Percentiles rank a stretch among this genome's conserved stretches.
phyloP scores from a whole-genome alignment of 2,888 invertebrate species.

The Eupithecia centaureata region DNA sequence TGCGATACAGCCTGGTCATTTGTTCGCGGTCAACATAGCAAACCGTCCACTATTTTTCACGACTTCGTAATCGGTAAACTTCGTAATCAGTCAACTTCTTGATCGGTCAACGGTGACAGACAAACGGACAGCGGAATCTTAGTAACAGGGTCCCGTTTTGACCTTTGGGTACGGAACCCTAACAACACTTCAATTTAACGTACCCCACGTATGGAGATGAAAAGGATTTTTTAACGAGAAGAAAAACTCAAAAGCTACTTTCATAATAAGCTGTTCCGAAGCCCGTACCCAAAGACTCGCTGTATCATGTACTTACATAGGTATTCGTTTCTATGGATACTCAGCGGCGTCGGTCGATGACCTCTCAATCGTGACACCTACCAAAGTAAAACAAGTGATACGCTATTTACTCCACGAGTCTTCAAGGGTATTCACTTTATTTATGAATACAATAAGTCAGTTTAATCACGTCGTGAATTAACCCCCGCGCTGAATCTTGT shows the following conservation, averaged over 20 bases:
- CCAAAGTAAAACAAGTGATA: constrained; percentile 69
- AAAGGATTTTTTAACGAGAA: constrained; percentile 58
- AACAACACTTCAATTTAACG: constrained; percentile 21
- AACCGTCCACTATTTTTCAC: no score
- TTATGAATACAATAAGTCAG: constrained; percentile 43
- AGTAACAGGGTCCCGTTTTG: no score
- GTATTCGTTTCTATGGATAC: constrained; percentile 73
- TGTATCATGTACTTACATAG: constrained; percentile 62
- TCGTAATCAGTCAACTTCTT: no score
- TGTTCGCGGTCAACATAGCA: no score
- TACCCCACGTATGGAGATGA: constrained; percentile 27
- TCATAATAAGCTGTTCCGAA: constrained; percentile 65
- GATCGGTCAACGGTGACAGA: no score
- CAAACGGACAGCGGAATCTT: no score
- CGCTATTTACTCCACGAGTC: constrained; percentile 67
- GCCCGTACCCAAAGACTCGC: constrained; percentile 55
- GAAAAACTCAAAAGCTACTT: constrained; percentile 57
- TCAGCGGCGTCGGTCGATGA: constrained; percentile 75
- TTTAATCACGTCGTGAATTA: constrained; percentile 48
- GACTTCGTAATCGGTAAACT: no score
- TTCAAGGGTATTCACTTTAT: constrained; percentile 53
- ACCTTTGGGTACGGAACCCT: no score
- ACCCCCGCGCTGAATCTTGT: constrained; percentile 50
- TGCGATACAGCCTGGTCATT: no score
- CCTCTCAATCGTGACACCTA: constrained; percentile 73